Percentiles rank a stretch among this genome's conserved stretches.
These are phyloP conservation scores for Siphlonurus alternatus DNA, from an alignment of 2,888 invertebrate species.

Conservation along the genomic window DNA sequence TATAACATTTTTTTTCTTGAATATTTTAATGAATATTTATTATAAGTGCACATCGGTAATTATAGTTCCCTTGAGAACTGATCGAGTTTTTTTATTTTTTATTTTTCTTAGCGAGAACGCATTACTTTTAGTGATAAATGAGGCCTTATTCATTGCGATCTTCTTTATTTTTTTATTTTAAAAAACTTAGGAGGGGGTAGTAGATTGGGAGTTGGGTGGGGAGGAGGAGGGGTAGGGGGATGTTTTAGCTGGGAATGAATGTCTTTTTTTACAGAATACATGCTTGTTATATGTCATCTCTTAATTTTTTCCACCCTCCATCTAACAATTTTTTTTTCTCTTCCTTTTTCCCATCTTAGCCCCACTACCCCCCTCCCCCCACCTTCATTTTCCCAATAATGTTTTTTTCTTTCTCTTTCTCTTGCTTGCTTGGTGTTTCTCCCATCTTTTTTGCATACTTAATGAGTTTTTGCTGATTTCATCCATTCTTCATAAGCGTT, in stretches of 20 bases:
- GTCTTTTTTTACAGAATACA: not conserved
- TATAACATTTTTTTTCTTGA: not conserved
- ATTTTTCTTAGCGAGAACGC: not conserved
- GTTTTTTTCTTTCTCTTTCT: not conserved
- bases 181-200: not conserved
- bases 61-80: not conserved
- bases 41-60: constrained; percentile 4
- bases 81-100: not conserved
- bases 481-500: not conserved
- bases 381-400: not conserved
- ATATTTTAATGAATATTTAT: constrained; percentile 1
- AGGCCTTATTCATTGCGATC: not conserved
- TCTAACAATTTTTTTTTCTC: not conserved
- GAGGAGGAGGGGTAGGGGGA: not conserved
- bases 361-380: not conserved
- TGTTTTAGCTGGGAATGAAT: not conserved
- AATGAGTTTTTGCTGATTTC: not conserved
- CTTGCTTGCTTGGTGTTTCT: not conserved
- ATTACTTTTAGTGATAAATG: not conserved
- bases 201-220: not conserved
- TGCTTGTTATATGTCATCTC: constrained; percentile 2
- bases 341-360: not conserved
- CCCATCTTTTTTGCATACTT: not conserved
- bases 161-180: not conserved
- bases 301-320: constrained; percentile 1